A percentile compares a stretch with the other conserved stretches of the same genome.
Conservation (phyloP, 1,140 invertebrate species). For the Drosophila jambulina region DNA sequence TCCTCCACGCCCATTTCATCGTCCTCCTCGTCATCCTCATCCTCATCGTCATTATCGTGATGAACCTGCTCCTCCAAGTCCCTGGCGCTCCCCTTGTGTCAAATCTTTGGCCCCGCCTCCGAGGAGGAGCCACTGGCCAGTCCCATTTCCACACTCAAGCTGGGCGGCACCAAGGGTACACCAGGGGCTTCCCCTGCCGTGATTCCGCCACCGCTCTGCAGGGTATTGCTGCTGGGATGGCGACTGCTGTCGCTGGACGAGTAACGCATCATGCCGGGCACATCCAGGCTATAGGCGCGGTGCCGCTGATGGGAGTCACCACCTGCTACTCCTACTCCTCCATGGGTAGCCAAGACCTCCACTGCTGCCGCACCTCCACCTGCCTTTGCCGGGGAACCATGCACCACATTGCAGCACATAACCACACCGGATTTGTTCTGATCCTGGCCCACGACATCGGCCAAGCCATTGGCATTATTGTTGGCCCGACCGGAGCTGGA, state of each 20-base stretch:
- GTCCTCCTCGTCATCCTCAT: slow-evolving; percentile 24
- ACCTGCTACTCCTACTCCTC: background rate
- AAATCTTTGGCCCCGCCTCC: slow-evolving; percentile 77
- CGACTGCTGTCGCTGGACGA: slow-evolving; percentile 74
- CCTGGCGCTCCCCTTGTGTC: slow-evolving; percentile 80
- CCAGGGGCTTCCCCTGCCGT: slow-evolving; percentile 4
- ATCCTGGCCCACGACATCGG: slow-evolving; percentile 15
- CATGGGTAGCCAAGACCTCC: background rate
- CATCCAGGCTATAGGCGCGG: slow-evolving; percentile 82
- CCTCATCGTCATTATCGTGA: background rate
- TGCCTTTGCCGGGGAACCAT: slow-evolving; percentile 61
- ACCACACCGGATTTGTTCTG: slow-evolving; percentile 1
- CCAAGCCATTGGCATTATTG: slow-evolving; percentile 62
- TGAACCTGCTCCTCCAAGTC: slow-evolving; percentile 27
- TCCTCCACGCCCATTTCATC: slow-evolving; percentile 14
- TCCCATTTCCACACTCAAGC: slow-evolving; percentile 70
- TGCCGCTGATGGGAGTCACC: slow-evolving; percentile 54
- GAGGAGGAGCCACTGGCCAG: slow-evolving; percentile 66
- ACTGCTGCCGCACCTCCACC: slow-evolving; percentile 8
- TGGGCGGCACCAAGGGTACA: slow-evolving; percentile 25
- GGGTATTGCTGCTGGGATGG: slow-evolving; percentile 80
- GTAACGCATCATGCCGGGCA: slow-evolving; percentile 64
- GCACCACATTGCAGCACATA: slow-evolving; percentile 63
- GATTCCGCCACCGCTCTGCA: slow-evolving; percentile 58
- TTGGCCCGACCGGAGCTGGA: slow-evolving; percentile 46